phyloP scores from a whole-genome alignment of 2,113 vertebrate genomes.

The Eleginops maclovinus region DNA sequence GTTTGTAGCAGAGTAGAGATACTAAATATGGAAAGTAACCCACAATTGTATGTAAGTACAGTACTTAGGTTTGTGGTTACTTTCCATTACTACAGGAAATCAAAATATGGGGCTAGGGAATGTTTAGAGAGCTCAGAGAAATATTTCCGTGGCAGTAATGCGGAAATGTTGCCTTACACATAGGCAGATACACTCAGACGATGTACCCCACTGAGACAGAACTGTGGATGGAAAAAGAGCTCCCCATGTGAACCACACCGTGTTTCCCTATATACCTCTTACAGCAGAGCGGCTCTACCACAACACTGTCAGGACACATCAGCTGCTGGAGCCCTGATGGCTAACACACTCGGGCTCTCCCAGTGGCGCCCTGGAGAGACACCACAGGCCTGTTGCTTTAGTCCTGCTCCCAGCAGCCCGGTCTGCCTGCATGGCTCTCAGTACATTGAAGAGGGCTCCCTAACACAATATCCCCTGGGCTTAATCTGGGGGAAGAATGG shows the following conservation, averaged over 20 bases:
- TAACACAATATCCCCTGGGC: constrained; percentile 57
- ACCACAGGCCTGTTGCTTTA: constrained; percentile 76
- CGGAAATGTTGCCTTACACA: constrained; percentile 30
- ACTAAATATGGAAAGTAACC: neutral
- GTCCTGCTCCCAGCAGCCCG: constrained; percentile 47
- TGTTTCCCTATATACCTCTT: constrained; percentile 72
- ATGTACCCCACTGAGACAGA: constrained; percentile 33
- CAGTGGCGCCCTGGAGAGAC: constrained; percentile 54
- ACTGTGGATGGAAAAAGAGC: constrained; percentile 47
- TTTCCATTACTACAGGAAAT: too few relatives aligned
- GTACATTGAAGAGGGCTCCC: constrained; percentile 23
- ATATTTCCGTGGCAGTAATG: constrained; percentile 35
- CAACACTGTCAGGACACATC: constrained; percentile 82
- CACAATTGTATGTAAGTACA: neutral
- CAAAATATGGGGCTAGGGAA: too few relatives aligned
- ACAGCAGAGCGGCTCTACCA: constrained; percentile 74
- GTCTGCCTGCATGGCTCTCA: constrained; percentile 46
- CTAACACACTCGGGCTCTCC: constrained; percentile 59
- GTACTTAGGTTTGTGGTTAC: too few relatives aligned
- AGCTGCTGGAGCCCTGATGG: constrained; percentile 62
- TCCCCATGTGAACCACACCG: constrained; percentile 67
- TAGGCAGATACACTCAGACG: neutral
- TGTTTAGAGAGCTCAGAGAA: neutral
- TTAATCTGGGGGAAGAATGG: constrained; percentile 69
- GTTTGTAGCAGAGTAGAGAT: neutral